Evolutionary conservation across 2,797 vertebrate genomes (phyloP), one percentile per base, ranked within the genome.

Genomic region (Molossus alvarezi): DNA sequence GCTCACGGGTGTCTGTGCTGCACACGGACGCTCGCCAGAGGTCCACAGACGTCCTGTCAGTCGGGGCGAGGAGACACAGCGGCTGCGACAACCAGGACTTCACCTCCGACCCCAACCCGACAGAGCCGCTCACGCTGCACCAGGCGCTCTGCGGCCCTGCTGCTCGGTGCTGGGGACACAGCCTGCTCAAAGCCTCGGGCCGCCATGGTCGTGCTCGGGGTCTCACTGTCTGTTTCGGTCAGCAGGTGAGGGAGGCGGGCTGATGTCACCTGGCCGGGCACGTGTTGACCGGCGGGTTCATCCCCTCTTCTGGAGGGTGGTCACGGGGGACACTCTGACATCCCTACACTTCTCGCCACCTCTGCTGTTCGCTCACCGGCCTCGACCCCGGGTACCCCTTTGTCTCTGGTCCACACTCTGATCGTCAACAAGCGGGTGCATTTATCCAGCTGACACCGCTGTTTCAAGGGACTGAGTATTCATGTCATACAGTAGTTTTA

Each of bases 161-260:
- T 45, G 41, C 41, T 45, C 33, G 33, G 33, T 33, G 33, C 33
- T 45, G 41, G 41, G 41, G 41, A 64, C 7, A 57, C 23, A 9
- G 27, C 4, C 6, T 10, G 21, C 17, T 0, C 5, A 21, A 0
- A 4, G 6, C 8, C 10, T 21, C 6, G 5, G 41, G 13, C 2
- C 14, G 1, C 9, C 37, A 8, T 3, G 0, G 37, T 51, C 25
- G 7, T 37, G 53, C 7, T 65, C 5, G 3, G 1, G 4, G 25
- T 17, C 9, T 48, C 25, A 2, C 15, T n/a, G 15, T 11, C 23
- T 0, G 17, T 9, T 58, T 58, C 8, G 3, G 45, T 11, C 9
- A 20, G 64, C 53, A 57, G 69, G 27, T 29, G 51, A 33, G 14
- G 33, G 45, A 72, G 51, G 4, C 27, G 53, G 12, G 6, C 25